A percentile compares a stretch with the other conserved stretches of the same genome.
These are phyloP conservation scores for Holacanthella duospinosa DNA, from an alignment of 2,888 invertebrate species.

Conservation along the genomic window DNA sequence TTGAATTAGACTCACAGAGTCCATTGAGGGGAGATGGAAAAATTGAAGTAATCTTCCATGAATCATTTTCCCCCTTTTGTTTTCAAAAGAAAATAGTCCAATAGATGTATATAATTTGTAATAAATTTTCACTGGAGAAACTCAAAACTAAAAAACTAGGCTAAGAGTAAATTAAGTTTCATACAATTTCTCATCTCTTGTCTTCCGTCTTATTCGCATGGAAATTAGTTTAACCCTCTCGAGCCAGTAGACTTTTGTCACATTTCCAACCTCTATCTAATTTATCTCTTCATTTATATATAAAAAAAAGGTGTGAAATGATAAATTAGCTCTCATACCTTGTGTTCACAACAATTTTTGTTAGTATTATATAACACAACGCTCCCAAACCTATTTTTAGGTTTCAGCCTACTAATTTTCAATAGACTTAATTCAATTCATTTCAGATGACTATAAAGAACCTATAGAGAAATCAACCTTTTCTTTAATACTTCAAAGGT, in stretches of 20 bases:
- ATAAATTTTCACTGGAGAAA: not conserved
- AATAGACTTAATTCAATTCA: not conserved
- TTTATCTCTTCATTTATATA: conserved; percentile 9
- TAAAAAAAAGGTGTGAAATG: conserved; percentile 7
- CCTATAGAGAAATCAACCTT: too few species aligned
- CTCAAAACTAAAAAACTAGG: not conserved
- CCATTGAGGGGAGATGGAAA: conserved; percentile 1
- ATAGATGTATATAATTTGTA: conserved; percentile 2
- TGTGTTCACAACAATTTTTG: not conserved
- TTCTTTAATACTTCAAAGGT: too few species aligned
- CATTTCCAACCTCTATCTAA: not conserved
- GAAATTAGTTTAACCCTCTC: conserved; percentile 7
- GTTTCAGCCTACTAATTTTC: not conserved
- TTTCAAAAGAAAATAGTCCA: not conserved
- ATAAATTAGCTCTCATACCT: not conserved
- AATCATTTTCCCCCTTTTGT: not conserved
- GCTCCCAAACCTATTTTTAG: not conserved
- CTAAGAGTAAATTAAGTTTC: not conserved
- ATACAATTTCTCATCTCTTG: conserved; percentile 3
- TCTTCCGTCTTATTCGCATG: conserved; percentile 4
- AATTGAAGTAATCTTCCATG: not conserved
- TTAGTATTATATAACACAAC: not conserved
- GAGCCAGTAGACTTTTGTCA: not conserved
- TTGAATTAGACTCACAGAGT: too few species aligned
- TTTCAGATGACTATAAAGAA: too few species aligned